Conservation (phyloP, 2,797 vertebrate species). For the Brachymystax lenok region DNA sequence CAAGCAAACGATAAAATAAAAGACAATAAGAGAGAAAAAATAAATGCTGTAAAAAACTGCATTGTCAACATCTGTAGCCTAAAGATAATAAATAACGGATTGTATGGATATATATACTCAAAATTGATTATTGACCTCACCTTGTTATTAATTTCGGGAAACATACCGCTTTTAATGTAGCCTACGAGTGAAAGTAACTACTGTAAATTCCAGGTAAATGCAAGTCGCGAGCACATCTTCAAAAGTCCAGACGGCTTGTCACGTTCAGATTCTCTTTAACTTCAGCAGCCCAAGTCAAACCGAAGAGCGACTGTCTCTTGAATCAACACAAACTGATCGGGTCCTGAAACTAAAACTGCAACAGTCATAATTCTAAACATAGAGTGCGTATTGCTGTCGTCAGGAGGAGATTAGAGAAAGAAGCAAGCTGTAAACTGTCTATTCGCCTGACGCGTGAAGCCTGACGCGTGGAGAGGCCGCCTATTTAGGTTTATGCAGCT, state of each 20-base stretch:
- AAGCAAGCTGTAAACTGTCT: slow-evolving; percentile 65
- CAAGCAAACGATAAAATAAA: no score
- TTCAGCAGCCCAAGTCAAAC: background rate
- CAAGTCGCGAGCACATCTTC: slow-evolving; percentile 6
- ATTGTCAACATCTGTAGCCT: background rate
- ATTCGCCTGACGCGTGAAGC: slow-evolving; percentile 55
- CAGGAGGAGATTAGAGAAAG: slow-evolving; percentile 71
- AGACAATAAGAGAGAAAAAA: background rate
- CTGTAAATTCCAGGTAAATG: slow-evolving; percentile 29
- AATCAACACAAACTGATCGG: slow-evolving; percentile 43
- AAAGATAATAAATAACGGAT: background rate
- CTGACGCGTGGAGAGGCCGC: slow-evolving; percentile 63
- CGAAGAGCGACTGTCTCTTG: slow-evolving; percentile 10
- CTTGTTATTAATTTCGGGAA: slow-evolving; percentile 83
- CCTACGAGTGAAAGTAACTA: background rate
- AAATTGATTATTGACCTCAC: slow-evolving; percentile 42
- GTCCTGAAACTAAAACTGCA: slow-evolving; percentile 31
- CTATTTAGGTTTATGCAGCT: slow-evolving; percentile 72
- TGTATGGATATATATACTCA: background rate
- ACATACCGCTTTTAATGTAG: slow-evolving; percentile 60
- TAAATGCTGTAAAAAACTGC: background rate
- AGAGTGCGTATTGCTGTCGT: slow-evolving; percentile 60
- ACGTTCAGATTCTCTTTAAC: background rate
- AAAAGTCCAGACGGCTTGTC: background rate
- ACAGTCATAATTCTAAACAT: slow-evolving; percentile 50